Base-by-base conservation (phyloP, 2,888 invertebrate species). In the Erpobdella octoculata region DNA sequence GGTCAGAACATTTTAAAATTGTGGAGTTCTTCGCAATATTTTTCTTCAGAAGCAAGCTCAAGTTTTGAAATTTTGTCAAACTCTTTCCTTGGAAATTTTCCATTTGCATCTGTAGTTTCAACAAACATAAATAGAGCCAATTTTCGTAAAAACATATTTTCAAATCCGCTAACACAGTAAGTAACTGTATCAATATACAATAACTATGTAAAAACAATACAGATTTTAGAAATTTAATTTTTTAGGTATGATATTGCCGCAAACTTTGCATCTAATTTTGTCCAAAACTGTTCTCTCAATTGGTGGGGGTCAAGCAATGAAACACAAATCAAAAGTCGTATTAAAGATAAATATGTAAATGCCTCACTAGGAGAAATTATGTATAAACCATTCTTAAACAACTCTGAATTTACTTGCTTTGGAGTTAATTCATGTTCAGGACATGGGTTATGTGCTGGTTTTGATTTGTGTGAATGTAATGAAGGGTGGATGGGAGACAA, bases 201-300 rank as follows among this genome's bases (percentile, higher is more conserved):
- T 15, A 41, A 15, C 25, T 58, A 58, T 18, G 25, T 21, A 12
- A 58, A 15, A 15, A 58, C 8, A 8, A 8, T 18, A 58, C 9
- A 8, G 25, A 58, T 58, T 58, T 18, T 18, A 15, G 8, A 12
- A 12, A 15, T 58, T 9, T 18, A 15, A 12, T 12, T 12, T 21
- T 18, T 21, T 18, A 62, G 62, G 18, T 35, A 33, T 33, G 72
- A 72, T 18, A 18, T 72, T 59, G 33, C 35, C 58, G 70, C 69
- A 5, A 36, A 41, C 12, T 70, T 70, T 38, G 21, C 41, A 6
- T n/a, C 31, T 18, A 12, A 64, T n/a, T 35, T 38, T n/a, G 15
- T 36, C 4, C 46, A 70, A 71, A 71, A 71, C 31, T 65, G 71
- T 37, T 59, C 71, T 2, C 12, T 65, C 68, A 74, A 74, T 58